Base-by-base conservation (phyloP, 2,113 vertebrate species). In the zebrafish (Danio rerio) region DNA sequence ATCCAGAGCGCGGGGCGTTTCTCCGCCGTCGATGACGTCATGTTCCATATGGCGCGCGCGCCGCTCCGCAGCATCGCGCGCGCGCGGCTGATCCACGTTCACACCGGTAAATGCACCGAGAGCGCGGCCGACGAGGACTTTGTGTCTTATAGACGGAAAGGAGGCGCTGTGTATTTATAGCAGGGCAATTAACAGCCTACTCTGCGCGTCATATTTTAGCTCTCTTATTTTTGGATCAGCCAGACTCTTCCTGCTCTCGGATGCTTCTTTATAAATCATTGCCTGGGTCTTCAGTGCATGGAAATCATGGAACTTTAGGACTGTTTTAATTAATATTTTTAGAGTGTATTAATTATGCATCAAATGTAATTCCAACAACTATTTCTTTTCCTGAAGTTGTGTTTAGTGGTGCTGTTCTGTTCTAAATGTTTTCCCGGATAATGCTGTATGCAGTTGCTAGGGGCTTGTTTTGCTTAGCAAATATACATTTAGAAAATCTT, bases 171-270 rank as follows among this genome's bases (percentile, higher is more conserved):
- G 45, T 62, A 63, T 63, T 77, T 77, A 63, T 63, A 52, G 59
- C 56, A 61, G 9, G 7, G 56, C 74, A 63, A 77, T 77, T 77
- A 77, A 50, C 58, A 31, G 58, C 58, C 43, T 15, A 45, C 55
- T 47, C 56, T 45, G 10, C 40, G 31, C n/a, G 21, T 45, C 55
- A 5, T 58, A 75, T 59, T 75, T 77, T 50, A 63, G 47, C 74
- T 71, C 20, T 18, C 62, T 77, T 63, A 63, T 77, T 77, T 77
- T 50, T 50, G 45, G 74, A 77, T 20, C 74, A 31, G 40, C 43
- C 43, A 20, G 56, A 21, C 74, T 21, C 43, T 9, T 61, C 9
- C 58, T 21, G 16, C 11, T 15, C 42, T n/a, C 18, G 15, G 7
- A 20, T 40, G 20, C 11, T 31, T 10, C 45, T 4, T 2, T 50